phyloP scores from a whole-genome alignment of 2,797 vertebrate genomes.

The Leptoclinus maculatus region DNA sequence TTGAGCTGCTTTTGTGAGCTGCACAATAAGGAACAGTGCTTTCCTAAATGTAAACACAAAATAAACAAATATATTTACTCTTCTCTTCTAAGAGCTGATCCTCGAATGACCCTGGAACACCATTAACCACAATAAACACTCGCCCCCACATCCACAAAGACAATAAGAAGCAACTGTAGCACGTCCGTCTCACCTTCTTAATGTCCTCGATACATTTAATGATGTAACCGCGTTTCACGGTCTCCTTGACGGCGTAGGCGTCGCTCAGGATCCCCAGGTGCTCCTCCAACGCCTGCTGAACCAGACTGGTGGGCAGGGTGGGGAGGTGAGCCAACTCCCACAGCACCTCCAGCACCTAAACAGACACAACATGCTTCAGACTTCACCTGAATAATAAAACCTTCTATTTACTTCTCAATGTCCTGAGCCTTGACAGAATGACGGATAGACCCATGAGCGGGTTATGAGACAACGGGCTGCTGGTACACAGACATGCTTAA shows the following conservation, averaged over 20 bases:
- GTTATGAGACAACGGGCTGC: too few species aligned
- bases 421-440: not conserved
- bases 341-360: constrained; percentile 95
- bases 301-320: constrained; percentile 91
- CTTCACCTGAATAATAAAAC: not conserved
- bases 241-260: constrained; percentile 97
- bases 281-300: constrained; percentile 97
- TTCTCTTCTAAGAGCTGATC: not conserved
- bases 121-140: not conserved
- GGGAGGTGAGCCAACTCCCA: constrained; percentile 99
- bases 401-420: not conserved
- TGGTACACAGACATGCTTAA: too few species aligned
- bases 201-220: constrained; percentile 99
- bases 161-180: not conserved
- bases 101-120: not conserved
- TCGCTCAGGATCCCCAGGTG: constrained; percentile 98
- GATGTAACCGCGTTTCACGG: constrained; percentile 95
- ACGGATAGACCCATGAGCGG: not conserved
- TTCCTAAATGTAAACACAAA: not conserved
- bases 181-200: constrained; percentile 90
- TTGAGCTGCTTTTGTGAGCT: not conserved
- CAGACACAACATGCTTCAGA: not conserved
- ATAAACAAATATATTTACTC: not conserved
- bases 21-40: not conserved
- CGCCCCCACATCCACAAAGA: not conserved